phyloP scores from a whole-genome alignment of 2,888 invertebrate genomes.

The Rugalucina vietnamica region DNA sequence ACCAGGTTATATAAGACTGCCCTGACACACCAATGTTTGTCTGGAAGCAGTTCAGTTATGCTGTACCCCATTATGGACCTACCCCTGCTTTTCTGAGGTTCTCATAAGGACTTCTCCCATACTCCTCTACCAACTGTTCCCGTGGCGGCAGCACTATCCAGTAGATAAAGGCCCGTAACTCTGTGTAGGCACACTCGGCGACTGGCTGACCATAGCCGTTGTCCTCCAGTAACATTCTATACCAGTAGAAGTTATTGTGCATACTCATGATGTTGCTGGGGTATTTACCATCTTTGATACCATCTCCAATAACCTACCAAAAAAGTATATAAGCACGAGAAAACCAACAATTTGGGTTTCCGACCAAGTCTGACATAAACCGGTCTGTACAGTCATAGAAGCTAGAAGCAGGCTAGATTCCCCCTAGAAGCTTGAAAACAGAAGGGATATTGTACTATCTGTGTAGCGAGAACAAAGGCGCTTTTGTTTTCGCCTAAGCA shows the following conservation, averaged over 20 bases:
- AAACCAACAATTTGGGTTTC: too few species aligned
- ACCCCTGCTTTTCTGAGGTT: conserved; percentile 66
- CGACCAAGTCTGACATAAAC: too few species aligned
- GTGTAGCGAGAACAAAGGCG: too few species aligned
- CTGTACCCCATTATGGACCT: too few species aligned
- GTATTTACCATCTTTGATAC: conserved; percentile 64
- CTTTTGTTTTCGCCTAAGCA: too few species aligned
- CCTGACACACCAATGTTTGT: too few species aligned
- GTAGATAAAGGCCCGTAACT: conserved; percentile 76
- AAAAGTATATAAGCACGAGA: background rate
- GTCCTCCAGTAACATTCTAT: conserved; percentile 76
- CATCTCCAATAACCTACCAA: conserved; percentile 65
- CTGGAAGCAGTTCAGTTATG: too few species aligned
- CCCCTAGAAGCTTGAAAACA: too few species aligned
- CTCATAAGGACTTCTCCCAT: conserved; percentile 74
- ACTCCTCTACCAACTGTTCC: conserved; percentile 75
- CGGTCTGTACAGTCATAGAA: too few species aligned
- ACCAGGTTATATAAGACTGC: too few species aligned
- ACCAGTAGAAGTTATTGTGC: conserved; percentile 80
- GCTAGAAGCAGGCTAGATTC: too few species aligned
- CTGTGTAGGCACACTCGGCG: conserved; percentile 71
- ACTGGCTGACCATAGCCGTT: conserved; percentile 65
- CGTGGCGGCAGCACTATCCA: conserved; percentile 73
- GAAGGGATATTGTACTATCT: too few species aligned
- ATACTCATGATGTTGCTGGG: conserved; percentile 74